Conservation (phyloP, 2,888 invertebrate species). For the Stenichneumon culpator region DNA sequence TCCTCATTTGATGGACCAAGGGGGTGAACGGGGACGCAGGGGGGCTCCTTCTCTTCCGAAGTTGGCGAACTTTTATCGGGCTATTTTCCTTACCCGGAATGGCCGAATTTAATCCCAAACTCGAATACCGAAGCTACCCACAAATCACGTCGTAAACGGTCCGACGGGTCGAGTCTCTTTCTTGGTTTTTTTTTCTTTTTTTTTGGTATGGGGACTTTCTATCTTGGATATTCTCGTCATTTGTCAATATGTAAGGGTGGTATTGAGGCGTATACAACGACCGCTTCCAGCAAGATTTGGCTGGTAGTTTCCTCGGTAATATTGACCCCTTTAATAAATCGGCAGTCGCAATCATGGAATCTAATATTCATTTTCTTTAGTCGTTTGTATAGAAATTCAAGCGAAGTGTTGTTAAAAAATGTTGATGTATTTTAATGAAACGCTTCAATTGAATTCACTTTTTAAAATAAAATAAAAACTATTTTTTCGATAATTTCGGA, state of each 20-base stretch:
- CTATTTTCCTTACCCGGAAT: conserved; percentile 83
- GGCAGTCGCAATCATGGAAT: not conserved
- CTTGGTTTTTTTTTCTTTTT: conserved; percentile 35
- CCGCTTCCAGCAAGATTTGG: conserved; percentile 1
- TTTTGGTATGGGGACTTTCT: not conserved
- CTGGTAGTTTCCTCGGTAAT: not conserved
- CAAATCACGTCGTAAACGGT: conserved; percentile 84
- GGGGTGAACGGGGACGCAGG: not conserved
- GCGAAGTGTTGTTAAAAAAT: too few relatives aligned
- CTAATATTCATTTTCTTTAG: not conserved
- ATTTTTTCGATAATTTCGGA: too few relatives aligned
- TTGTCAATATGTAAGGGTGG: not conserved
- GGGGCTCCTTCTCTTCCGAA: conserved; percentile 67
- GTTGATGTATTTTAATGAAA: too few relatives aligned
- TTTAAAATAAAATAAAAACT: too few relatives aligned
- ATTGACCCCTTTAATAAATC: not conserved
- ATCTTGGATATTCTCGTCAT: conserved; percentile 3
- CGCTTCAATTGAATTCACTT: too few relatives aligned
- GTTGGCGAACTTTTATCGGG: conserved; percentile 82
- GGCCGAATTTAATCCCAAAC: conserved; percentile 83
- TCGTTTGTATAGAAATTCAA: too few relatives aligned
- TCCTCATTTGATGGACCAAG: conserved; percentile 14
- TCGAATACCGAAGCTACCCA: conserved; percentile 78
- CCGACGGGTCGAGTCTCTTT: conserved; percentile 48
- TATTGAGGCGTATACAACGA: not conserved